Percentiles rank a stretch among this genome's conserved stretches.
phyloP scores from a whole-genome alignment of 2,113 vertebrate genomes.

The Ceyx margarethae region DNA sequence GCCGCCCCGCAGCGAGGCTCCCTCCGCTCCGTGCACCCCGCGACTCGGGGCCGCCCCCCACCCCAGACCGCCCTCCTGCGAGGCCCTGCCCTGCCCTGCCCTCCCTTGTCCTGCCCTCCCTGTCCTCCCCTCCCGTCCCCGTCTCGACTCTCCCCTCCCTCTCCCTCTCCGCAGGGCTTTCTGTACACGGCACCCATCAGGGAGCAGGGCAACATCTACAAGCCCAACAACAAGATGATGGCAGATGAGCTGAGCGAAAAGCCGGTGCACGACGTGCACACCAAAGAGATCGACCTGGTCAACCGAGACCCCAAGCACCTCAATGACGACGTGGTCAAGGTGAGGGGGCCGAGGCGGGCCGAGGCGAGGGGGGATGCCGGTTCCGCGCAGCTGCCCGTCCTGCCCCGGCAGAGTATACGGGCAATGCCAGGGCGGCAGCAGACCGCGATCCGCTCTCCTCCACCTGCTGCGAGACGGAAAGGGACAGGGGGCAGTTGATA shows the following conservation, averaged over 20 bases:
- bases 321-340: slow-evolving; percentile 96
- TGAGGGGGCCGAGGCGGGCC: slow-evolving; percentile 59
- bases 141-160: background rate
- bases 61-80: background rate
- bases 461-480: background rate
- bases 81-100: background rate
- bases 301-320: slow-evolving; percentile 93
- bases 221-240: slow-evolving; percentile 97
- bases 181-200: slow-evolving; percentile 88
- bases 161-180: slow-evolving; percentile 80
- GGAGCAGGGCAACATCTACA: slow-evolving; percentile 98
- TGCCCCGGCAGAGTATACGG: background rate
- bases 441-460: background rate
- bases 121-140: background rate
- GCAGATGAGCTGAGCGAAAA: slow-evolving; percentile 91
- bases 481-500: background rate
- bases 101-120: background rate
- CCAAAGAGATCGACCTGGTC: slow-evolving; percentile 97
- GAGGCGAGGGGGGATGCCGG: background rate
- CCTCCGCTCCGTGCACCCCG: background rate
- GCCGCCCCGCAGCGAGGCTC: background rate
- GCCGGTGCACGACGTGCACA: slow-evolving; percentile 87
- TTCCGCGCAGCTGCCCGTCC: background rate
- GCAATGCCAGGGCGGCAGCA: background rate
- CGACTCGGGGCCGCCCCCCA: background rate